Evolutionary conservation across 2,888 invertebrate genomes (phyloP), one percentile per base, ranked within the genome.

Genomic region (Andrena chrysosceles): DNA sequence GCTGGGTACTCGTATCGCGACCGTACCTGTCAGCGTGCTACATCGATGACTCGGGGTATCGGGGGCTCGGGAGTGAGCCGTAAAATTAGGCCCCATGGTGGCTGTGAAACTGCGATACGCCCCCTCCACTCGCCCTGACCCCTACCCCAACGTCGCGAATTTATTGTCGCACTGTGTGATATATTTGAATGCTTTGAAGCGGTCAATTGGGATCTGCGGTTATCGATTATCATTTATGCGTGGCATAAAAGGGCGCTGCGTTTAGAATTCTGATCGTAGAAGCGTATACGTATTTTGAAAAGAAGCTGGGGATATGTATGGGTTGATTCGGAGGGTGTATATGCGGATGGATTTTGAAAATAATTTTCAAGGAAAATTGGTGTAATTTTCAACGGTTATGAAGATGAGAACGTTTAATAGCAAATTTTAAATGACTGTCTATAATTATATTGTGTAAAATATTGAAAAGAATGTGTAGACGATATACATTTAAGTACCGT

Each of bases 1-100:
- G 70, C 60, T 10, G 26, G 62, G 23, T 29, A 66, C 42, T 64
- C 73, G 59, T 77, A 81, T 77, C 77, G 35, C 35, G 20, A 35
- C 10, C 69, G 60, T 60, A 77, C 69, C 71, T 77, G 74, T 83
- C 81, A 78, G 72, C 82, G 74, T 35, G 49, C 56, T 31, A 5
- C 20, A 59, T 20, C 69, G 60, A 70, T 59, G 63, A 74, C 71
- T 69, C 60, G 49, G 56, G 26, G 49, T 74, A 59, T 72, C 52
- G 71, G 20, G 31, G 6, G 60, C 8, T 3, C 42, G 66, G n/a
- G 60, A 54, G 68, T 62, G 59, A 75, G 64, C 52, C 56, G 71
- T 69, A 66, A 85, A 84, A 84, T 84, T 71, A 52, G 54, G 64
- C 48, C 60, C 74, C 60, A 26, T 20, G 16, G 60, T 42, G 54